phyloP scores from a whole-genome alignment of 2,113 vertebrate genomes.

The Octodon degus region DNA sequence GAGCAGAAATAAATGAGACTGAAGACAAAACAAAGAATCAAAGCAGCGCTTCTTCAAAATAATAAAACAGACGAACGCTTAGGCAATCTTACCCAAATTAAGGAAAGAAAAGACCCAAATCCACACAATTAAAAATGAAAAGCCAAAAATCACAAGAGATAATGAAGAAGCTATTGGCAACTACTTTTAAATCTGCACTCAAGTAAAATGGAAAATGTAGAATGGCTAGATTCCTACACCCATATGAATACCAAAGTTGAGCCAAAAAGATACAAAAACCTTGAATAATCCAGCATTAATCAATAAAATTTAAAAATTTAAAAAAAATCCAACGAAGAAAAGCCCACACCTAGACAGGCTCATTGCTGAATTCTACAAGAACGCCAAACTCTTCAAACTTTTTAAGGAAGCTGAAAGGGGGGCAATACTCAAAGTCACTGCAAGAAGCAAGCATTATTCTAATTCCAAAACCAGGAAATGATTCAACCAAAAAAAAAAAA shows the following conservation, averaged over 20 bases:
- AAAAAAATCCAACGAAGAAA: not conserved
- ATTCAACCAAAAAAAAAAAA: not conserved
- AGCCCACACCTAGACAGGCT: not conserved
- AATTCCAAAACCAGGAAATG: not conserved
- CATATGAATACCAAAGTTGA: not conserved
- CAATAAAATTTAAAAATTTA: not conserved
- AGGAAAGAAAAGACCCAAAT: not conserved
- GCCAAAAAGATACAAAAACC: not conserved
- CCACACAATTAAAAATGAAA: not conserved
- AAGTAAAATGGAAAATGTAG: not conserved
- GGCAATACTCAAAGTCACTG: not conserved
- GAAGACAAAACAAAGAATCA: not conserved
- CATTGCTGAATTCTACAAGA: not conserved
- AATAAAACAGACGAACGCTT: not conserved
- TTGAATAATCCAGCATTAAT: not conserved
- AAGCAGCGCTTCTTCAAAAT: not conserved
- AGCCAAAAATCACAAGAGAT: not conserved
- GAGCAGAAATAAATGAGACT: not conserved
- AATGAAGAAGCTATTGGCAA: not conserved
- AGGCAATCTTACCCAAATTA: not conserved
- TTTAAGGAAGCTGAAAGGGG: not conserved
- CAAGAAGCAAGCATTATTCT: not conserved
- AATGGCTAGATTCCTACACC: not conserved
- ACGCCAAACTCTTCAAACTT: not conserved
- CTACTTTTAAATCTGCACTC: not conserved